Evolutionary conservation across 37 sponge, comb jelly and placozoan species (phyloP), one percentile per base, ranked within the genome.

Genomic region (Halichondria panicea): DNA sequence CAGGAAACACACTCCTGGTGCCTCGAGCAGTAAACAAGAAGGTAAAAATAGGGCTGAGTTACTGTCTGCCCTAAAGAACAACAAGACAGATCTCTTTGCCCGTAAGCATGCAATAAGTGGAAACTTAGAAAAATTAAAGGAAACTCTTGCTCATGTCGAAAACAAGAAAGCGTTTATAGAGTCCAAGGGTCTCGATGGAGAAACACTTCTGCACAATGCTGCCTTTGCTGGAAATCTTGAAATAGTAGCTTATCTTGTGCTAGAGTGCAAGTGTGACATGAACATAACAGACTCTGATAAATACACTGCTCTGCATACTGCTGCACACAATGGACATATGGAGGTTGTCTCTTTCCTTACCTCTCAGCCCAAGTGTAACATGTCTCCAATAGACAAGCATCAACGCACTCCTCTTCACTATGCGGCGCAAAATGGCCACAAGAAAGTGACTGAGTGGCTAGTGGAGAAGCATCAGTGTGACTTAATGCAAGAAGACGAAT

Each of bases 251-350:
- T 69, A 81, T 31, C 74, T 91, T 55, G 46, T 91, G 1, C 43
- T 55, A 18, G 83, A 82, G 28, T 57, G 36, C 12, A 43, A 72
- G 0, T 22, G 74, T 81, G 84, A 82, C 36, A 38, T 74, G 4
- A 76, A 74, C 27, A 37, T 55, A 30, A 35, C 34, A 33, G 85
- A 88, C 57, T 62, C n/a, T 36, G 86, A 93, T 61, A 73, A 75
- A 0, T 77, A 74, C 21, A 75, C 76, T 15, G 84, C 94, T 18
- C 77, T 94, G 31, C 94, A 94, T 52, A 48, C 11, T 59, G 57
- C 84, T 40, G 84, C 84, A n/a, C 71, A 84, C 60, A 68, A 84
- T 58, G 84, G 84, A 2, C 70, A 75, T 41, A 15, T 34, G 21
- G 55, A 60, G 2, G 62, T 84, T 2, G 64, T 84, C 1, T 3